A percentile compares a stretch with the other conserved stretches of the same genome.
phyloP scores from a whole-genome alignment of 2,113 vertebrate genomes.

The Ardeotis arabs region DNA sequence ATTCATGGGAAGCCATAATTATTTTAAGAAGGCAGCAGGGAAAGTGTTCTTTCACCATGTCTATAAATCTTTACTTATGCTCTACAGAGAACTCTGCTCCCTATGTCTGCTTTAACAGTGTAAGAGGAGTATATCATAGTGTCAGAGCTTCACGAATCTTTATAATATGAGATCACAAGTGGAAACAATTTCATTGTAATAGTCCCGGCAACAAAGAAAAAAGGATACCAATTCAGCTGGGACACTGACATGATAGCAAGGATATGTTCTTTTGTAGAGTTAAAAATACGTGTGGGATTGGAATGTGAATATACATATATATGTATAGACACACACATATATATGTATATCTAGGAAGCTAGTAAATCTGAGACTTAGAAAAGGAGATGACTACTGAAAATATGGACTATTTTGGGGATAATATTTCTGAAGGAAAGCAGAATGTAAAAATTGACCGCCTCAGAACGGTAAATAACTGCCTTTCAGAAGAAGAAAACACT shows the following conservation, averaged over 20 bases:
- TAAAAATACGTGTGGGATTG: neutral
- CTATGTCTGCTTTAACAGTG: conserved; percentile 43
- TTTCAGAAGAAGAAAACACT: conserved; percentile 4
- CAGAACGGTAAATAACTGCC: neutral
- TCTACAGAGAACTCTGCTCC: conserved; percentile 73
- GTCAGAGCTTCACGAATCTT: conserved; percentile 54
- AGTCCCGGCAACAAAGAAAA: conserved; percentile 47
- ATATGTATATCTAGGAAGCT: neutral
- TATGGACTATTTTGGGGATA: neutral
- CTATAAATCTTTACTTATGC: conserved; percentile 79
- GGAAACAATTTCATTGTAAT: conserved; percentile 59
- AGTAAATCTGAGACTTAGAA: neutral
- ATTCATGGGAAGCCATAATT: conserved; percentile 81
- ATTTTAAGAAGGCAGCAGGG: conserved; percentile 77
- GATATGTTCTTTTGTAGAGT: neutral
- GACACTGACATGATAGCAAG: neutral
- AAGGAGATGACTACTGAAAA: neutral
- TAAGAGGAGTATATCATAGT: conserved; percentile 70
- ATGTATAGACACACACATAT: neutral
- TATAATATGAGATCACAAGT: conserved; percentile 63
- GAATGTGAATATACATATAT: neutral
- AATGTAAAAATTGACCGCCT: neutral
- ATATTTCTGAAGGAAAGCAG: neutral
- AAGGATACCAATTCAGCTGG: conserved; percentile 24
- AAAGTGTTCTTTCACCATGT: conserved; percentile 75